Base-by-base conservation (phyloP, 2,888 invertebrate genomes). In the Lucinisca nassula region DNA sequence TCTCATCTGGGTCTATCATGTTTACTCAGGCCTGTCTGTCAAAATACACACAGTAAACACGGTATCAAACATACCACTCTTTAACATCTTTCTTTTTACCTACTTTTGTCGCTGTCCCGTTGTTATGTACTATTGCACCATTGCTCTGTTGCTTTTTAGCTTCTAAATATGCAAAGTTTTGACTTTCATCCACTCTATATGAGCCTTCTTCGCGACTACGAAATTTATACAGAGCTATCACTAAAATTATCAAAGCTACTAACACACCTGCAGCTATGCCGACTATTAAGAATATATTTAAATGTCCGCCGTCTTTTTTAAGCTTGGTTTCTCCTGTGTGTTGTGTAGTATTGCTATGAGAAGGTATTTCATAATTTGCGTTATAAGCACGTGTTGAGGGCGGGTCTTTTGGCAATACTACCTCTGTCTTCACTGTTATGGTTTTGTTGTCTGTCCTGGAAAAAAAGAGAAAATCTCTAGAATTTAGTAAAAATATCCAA, bases 181-280 rank as follows among this genome's bases (percentile, higher is more conserved):
- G 97, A 95, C 98, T 98, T 93, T 98, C 98, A 95, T 99, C 99
- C 87, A 99, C 98, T 96, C 99, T 99, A 96, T 99, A 99, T 81
- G 98, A 98, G n/a, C 98, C 98, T 96, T 98, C 98, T 78, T 98
- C 98, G 88, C 98, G 97, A 95, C 95, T 94, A 38, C 94, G 93
- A 84, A 95, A 96, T 89, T 96, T 96, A 91, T 95, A 96, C 74
- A 96, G 87, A 24, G 95, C 95, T 82, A 98, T 98, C 97, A 98
- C 98, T 93, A 99, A 97, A 93, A 99, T 98, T 85, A 99, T 97
- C 87, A 99, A 97, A 37, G 96, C 95, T 81, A 99, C 98, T 90
- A 99, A 98, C 90, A 98, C 98, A 72, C 98, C 98, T 2, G 98
- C 98, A 85, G 98, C 98, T 92, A 99, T 98, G 91, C 98, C 98